A percentile compares a stretch with the other conserved stretches of the same genome.
Evolutionary conservation across 2,888 invertebrate species (phyloP).

Genomic region (Monoplex corrugatus): DNA sequence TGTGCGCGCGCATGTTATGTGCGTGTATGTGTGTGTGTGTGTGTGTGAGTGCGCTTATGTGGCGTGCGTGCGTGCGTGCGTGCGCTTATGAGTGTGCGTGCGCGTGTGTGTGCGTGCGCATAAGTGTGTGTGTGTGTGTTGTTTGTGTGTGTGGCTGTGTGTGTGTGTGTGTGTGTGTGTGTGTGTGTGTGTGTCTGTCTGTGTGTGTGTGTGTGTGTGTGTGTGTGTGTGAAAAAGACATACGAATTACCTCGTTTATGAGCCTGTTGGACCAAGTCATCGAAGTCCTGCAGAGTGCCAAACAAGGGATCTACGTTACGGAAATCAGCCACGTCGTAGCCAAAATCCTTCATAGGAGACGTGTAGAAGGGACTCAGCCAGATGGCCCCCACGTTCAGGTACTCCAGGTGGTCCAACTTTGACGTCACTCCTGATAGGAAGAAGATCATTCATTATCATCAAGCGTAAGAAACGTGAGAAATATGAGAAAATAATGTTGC

Average conservation of each 20-base stretch:
- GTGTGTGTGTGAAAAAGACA: background rate
- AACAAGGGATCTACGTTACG: slow-evolving; percentile 88
- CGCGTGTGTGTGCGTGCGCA: too few species aligned
- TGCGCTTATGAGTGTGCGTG: too few species aligned
- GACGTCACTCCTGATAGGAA: slow-evolving; percentile 53
- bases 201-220: too few species aligned
- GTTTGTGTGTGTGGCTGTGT: too few species aligned
- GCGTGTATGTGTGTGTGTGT: too few species aligned
- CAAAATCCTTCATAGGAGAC: slow-evolving; percentile 93
- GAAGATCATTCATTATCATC: background rate
- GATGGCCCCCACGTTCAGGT: slow-evolving; percentile 88
- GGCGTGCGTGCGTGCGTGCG: too few species aligned
- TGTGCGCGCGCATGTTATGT: background rate
- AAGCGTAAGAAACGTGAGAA: background rate
- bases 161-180: background rate
- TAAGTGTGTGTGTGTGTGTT: background rate
- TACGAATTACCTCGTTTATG: slow-evolving; percentile 78
- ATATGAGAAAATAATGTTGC: too few species aligned
- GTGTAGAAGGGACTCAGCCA: slow-evolving; percentile 93
- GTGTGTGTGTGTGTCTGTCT: too few species aligned
- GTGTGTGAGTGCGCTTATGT: too few species aligned
- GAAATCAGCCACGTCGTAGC: slow-evolving; percentile 92
- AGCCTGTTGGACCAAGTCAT: slow-evolving; percentile 71
- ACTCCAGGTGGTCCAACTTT: slow-evolving; percentile 84
- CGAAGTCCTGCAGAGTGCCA: slow-evolving; percentile 89